Base-by-base conservation (phyloP, 1,140 invertebrate species). In the Aphelenchoides avenae region DNA sequence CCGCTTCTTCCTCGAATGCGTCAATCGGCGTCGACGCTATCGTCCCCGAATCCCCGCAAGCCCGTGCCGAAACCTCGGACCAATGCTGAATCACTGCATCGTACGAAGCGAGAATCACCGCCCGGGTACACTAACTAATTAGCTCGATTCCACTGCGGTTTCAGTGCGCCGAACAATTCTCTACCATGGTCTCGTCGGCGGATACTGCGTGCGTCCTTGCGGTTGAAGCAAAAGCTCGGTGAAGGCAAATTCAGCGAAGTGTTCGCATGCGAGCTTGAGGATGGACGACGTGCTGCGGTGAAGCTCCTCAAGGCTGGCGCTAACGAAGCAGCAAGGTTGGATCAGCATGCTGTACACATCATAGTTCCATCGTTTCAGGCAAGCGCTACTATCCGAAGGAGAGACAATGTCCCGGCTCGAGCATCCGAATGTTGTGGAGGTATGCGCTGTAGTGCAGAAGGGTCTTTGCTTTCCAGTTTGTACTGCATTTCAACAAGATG, bases 211-310 rank as follows among this genome's bases (percentile, higher is more conserved):
- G 9, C 55, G 24, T 20, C 46, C 24, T 11, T 61, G 18, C 7
- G 61, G 5, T 27, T 57, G 6, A 40, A 41, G 5, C 43, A 66
- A 36, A 30, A 52, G 33, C 58, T 61, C 47, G 58, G 58, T 22
- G 58, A 61, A 52, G 58, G 58, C 29, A 63, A 62, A 51, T 61
- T 62, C 60, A 61, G 55, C 7, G 31, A 57, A 3, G 47, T 57
- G 20, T 57, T 63, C 22, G 20, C 31, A 26, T 55, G 57, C 3
- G 42, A 33, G 33, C n/a, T 31, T 0, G 37, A 39, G 9, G 20
- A 33, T 4, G n/a, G 22, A 13, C n/a, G 22, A 3, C 22, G 20
- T 0, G 59, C 43, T 11, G 58, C 41, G 22, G 26, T 61, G 3
- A 61, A 61, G 36, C n/a, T 15, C 13, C 15, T 49, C 47, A 54